These are phyloP conservation scores for Hartigia nigra DNA, from an alignment of 2,888 invertebrate species.

Conservation along the genomic window DNA sequence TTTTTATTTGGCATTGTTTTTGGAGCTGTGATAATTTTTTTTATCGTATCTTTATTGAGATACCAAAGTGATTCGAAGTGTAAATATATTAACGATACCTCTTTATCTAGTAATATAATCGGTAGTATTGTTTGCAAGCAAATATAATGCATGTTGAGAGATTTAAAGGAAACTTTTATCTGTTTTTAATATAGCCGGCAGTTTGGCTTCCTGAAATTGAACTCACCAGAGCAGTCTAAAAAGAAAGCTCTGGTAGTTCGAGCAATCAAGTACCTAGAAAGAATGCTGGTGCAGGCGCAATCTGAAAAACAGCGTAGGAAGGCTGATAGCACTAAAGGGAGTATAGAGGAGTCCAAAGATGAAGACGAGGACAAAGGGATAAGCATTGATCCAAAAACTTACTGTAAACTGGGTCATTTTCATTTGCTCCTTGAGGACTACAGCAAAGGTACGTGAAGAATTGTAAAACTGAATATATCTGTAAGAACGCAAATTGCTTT, in stretches of 20 bases:
- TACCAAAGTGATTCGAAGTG: not conserved
- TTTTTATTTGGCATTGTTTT: not conserved
- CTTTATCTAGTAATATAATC: not conserved
- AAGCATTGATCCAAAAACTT: constrained; percentile 89
- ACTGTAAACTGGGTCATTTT: constrained; percentile 95
- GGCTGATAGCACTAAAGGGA: constrained; percentile 59
- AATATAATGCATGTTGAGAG: not conserved
- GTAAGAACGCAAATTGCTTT: not conserved
- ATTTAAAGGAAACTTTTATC: not conserved
- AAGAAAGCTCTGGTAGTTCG: constrained; percentile 83
- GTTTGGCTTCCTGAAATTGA: constrained; percentile 89
- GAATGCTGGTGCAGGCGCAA: constrained; percentile 85
- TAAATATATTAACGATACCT: not conserved
- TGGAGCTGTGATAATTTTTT: constrained; percentile 1
- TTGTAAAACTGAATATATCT: constrained; percentile 5
- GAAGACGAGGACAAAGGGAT: constrained; percentile 73
- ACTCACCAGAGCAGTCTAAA: constrained; percentile 82
- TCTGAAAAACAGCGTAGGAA: constrained; percentile 68
- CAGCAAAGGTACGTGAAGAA: constrained; percentile 81
- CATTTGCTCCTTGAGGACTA: constrained; percentile 93
- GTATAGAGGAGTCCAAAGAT: constrained; percentile 47
- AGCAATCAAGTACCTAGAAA: constrained; percentile 87
- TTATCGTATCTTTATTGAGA: constrained; percentile 6
- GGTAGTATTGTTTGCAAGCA: not conserved
- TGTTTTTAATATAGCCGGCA: constrained; percentile 78